Conservation (phyloP, 2,888 invertebrate species). For the Amaurobius ferox region DNA sequence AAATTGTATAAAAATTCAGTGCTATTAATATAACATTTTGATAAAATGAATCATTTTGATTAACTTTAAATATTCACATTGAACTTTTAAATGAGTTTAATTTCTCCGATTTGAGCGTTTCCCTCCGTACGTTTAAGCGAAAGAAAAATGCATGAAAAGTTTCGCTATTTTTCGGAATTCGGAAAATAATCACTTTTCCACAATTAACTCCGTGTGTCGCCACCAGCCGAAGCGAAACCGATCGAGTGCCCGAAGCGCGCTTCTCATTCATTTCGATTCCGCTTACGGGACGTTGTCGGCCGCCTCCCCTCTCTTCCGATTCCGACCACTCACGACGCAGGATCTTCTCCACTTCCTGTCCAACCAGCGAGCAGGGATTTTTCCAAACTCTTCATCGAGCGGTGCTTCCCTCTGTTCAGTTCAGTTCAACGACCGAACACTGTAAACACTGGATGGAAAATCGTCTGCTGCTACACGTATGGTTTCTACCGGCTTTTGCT, state of each 20-base stretch:
- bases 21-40: no score
- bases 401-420: conserved; percentile 36
- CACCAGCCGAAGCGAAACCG: conserved; percentile 4
- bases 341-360: conserved; percentile 35
- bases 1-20: no score
- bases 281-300: conserved; percentile 9
- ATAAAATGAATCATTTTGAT: no score
- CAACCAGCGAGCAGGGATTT: conserved; percentile 30
- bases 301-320: not conserved
- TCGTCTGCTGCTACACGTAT: not conserved
- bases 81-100: no score
- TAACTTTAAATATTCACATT: no score
- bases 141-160: no score
- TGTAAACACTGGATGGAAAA: conserved; percentile 26
- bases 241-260: not conserved
- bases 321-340: conserved; percentile 18
- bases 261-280: conserved; percentile 16
- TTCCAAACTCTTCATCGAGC: not conserved
- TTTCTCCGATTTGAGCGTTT: no score
- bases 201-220: not conserved
- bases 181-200: not conserved
- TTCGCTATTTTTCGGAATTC: not conserved
- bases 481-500: not conserved
- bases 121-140: no score
- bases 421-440: conserved; percentile 45